phyloP scores from a whole-genome alignment of 1,140 invertebrate species.

The Nymphalis io region DNA sequence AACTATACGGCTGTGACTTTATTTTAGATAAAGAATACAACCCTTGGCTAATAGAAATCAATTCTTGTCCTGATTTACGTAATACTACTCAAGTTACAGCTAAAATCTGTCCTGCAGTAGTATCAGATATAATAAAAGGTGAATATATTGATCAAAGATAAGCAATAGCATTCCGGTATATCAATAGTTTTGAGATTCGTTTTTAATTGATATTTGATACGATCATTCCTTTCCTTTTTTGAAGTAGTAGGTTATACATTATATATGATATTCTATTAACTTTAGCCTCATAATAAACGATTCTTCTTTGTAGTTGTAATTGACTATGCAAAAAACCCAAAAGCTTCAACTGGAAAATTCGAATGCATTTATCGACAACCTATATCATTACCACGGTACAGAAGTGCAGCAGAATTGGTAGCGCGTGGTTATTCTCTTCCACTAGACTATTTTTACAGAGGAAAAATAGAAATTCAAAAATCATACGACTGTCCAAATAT shows the following conservation, averaged over 20 bases:
- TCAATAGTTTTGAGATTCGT: too few relatives aligned
- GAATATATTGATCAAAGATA: constrained; percentile 8
- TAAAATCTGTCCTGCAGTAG: constrained; percentile 88
- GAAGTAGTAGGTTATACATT: too few relatives aligned
- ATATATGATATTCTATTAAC: too few relatives aligned
- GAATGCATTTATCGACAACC: constrained; percentile 77
- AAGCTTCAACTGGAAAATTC: constrained; percentile 81
- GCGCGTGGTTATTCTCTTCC: constrained; percentile 57
- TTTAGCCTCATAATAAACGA: not conserved
- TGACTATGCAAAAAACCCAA: constrained; percentile 77
- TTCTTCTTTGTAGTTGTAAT: constrained; percentile 79
- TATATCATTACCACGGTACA: constrained; percentile 57
- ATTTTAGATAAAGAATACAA: constrained; percentile 91
- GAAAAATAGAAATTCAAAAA: constrained; percentile 52
- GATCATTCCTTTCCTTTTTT: too few relatives aligned
- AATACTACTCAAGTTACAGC: constrained; percentile 91
- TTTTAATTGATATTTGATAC: too few relatives aligned
- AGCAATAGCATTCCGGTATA: too few relatives aligned
- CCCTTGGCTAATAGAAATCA: constrained; percentile 96
- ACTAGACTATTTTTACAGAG: constrained; percentile 64
- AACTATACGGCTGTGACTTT: constrained; percentile 96
- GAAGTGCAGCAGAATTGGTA: constrained; percentile 47
- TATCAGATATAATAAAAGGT: constrained; percentile 95
- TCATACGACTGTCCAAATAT: constrained; percentile 47
- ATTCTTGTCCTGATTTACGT: constrained; percentile 93